phyloP scores from a whole-genome alignment of 2,888 invertebrate species.

The Polyommatus iphigenia region DNA sequence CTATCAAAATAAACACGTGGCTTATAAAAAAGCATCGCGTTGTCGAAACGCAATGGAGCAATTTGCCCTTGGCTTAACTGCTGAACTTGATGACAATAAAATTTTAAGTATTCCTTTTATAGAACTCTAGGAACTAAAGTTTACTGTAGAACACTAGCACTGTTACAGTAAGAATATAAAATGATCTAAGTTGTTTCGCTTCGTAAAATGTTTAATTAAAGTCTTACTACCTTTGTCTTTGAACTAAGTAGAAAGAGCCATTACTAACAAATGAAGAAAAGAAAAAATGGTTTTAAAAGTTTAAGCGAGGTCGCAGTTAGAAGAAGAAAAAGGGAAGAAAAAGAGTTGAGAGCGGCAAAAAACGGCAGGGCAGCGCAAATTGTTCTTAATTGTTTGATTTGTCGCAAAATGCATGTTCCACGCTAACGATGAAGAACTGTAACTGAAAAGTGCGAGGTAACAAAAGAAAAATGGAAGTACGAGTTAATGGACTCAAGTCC shows the following conservation, averaged over 20 bases:
- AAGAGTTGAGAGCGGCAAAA: not conserved
- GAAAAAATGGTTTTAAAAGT: not conserved
- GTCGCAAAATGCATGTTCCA: not conserved
- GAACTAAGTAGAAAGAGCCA: not conserved
- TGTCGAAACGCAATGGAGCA: too few species aligned
- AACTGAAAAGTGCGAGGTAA: too few species aligned
- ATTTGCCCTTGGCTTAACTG: too few species aligned
- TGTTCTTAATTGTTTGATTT: not conserved
- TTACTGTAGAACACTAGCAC: not conserved
- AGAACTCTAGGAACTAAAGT: not conserved
- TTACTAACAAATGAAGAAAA: not conserved
- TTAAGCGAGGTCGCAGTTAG: not conserved
- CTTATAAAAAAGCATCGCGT: too few species aligned
- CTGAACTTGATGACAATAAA: too few species aligned
- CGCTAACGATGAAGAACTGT: not conserved
- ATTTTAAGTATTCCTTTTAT: not conserved
- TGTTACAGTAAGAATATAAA: not conserved
- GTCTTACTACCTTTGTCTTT: conserved; percentile 3
- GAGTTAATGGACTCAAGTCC: too few species aligned
- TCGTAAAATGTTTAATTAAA: conserved; percentile 9
- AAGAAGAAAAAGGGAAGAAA: not conserved
- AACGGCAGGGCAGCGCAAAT: not conserved
- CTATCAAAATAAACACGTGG: too few species aligned
- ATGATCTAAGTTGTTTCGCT: not conserved
- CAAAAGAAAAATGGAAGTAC: too few species aligned